Conservation (phyloP, 2,113 vertebrate species). For the Panurus biarmicus region DNA sequence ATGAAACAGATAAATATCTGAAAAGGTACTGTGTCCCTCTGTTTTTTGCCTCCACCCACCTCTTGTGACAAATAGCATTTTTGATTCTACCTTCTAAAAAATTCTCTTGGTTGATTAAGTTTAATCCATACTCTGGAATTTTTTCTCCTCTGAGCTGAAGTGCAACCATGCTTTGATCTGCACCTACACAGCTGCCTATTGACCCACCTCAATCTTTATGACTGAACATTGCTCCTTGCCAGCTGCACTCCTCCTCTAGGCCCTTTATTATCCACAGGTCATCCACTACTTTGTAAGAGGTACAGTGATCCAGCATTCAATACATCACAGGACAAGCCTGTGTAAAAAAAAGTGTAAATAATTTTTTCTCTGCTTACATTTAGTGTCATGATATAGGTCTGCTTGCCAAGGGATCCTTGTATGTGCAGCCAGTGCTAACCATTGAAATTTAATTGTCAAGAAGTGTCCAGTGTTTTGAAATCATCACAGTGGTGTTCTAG, state of each 20-base stretch:
- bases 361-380: not conserved
- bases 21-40: constrained; percentile 63
- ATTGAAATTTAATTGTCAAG: not conserved
- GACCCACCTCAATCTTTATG: not conserved
- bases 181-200: not conserved
- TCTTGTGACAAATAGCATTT: not conserved
- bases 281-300: not conserved
- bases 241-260: not conserved
- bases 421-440: not conserved
- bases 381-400: not conserved
- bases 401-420: not conserved
- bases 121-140: not conserved
- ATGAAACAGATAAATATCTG: constrained; percentile 79
- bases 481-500: not conserved
- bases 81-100: not conserved
- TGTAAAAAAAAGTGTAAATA: not conserved
- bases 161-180: not conserved
- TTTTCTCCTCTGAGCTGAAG: not conserved
- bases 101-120: not conserved
- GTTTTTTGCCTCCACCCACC: not conserved
- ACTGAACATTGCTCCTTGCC: not conserved
- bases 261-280: not conserved
- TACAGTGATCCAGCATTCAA: not conserved
- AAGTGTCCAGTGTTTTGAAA: not conserved
- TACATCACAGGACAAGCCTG: not conserved